Evolutionary conservation across 2,797 vertebrate genomes (phyloP).

Genomic region (Bovichtus diacanthus): DNA sequence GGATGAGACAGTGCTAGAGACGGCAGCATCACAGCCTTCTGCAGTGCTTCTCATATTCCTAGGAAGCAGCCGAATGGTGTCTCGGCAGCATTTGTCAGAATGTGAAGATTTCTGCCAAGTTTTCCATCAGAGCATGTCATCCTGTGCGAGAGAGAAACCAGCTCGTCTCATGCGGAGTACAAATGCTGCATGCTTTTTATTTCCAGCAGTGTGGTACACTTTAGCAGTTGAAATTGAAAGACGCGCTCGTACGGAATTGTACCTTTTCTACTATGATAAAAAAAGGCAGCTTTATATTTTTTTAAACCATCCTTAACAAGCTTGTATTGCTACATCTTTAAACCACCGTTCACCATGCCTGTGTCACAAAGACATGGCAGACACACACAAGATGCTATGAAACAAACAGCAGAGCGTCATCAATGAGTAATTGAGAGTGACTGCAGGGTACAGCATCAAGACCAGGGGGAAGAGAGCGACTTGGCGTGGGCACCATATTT

Average conservation of each 20-base stretch:
- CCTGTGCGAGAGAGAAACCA: slow-evolving; percentile 25
- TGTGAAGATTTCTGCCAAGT: slow-evolving; percentile 48
- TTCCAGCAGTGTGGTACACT: slow-evolving; percentile 16
- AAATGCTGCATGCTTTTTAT: slow-evolving; percentile 28
- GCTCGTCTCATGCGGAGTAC: slow-evolving; percentile 23
- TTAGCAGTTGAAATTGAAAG: background rate
- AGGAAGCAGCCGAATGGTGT: slow-evolving; percentile 34
- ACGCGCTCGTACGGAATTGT: background rate
- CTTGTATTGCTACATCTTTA: background rate
- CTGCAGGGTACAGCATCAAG: slow-evolving; percentile 62
- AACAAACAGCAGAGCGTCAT: slow-evolving; percentile 69
- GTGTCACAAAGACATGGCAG: slow-evolving; percentile 2
- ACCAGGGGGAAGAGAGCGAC: slow-evolving; percentile 54
- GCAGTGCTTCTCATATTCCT: slow-evolving; percentile 30
- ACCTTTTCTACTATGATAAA: background rate
- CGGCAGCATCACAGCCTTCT: slow-evolving; percentile 42
- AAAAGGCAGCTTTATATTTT: background rate
- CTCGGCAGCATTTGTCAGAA: slow-evolving; percentile 55
- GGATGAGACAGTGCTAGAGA: slow-evolving; percentile 12
- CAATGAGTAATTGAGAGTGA: slow-evolving; percentile 73
- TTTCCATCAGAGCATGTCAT: slow-evolving; percentile 58
- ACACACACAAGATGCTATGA: slow-evolving; percentile 43
- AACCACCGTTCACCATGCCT: background rate
- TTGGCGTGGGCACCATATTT: slow-evolving; percentile 64
- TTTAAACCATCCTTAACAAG: background rate